A percentile compares a stretch with the other conserved stretches of the same genome.
Conservation (phyloP, 2,113 vertebrate species). For the Mormyrus lacerda region DNA sequence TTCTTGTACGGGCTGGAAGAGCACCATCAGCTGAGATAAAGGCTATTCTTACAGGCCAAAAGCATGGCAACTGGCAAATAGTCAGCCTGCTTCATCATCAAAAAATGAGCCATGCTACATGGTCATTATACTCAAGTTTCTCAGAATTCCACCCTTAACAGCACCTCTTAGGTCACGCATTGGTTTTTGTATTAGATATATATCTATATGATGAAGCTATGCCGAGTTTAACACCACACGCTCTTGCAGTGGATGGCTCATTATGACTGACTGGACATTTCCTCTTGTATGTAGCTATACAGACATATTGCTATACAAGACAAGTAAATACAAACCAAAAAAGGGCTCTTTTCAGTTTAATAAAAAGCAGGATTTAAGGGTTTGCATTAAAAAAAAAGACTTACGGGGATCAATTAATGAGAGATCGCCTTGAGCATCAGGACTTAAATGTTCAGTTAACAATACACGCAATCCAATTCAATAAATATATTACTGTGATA, state of each 20-base stretch:
- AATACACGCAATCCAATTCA: conserved; percentile 14
- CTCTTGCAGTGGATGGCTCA: neutral
- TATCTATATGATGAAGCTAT: neutral
- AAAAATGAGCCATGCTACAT: conserved; percentile 55
- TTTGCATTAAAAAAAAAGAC: conserved; percentile 8
- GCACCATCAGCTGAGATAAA: conserved; percentile 19
- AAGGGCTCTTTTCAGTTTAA: conserved; percentile 8
- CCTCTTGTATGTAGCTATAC: neutral
- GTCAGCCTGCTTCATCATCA: conserved; percentile 60
- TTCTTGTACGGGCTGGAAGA: neutral
- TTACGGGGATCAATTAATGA: neutral
- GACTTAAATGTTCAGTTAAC: neutral
- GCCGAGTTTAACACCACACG: neutral
- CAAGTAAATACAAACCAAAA: neutral
- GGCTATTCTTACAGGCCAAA: conserved; percentile 9
- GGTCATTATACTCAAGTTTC: conserved; percentile 47
- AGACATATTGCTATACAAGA: neutral
- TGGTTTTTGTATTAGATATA: neutral
- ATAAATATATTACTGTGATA: conserved; percentile 13
- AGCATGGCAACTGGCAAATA: conserved; percentile 43
- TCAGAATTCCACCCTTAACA: conserved; percentile 18
- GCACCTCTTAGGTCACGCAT: neutral
- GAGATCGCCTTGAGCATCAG: conserved; percentile 8
- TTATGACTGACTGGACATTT: neutral
- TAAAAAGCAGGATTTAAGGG: neutral